Evolutionary conservation across 1,140 invertebrate species (phyloP).

Genomic region (Trichogramma pretiosum): DNA sequence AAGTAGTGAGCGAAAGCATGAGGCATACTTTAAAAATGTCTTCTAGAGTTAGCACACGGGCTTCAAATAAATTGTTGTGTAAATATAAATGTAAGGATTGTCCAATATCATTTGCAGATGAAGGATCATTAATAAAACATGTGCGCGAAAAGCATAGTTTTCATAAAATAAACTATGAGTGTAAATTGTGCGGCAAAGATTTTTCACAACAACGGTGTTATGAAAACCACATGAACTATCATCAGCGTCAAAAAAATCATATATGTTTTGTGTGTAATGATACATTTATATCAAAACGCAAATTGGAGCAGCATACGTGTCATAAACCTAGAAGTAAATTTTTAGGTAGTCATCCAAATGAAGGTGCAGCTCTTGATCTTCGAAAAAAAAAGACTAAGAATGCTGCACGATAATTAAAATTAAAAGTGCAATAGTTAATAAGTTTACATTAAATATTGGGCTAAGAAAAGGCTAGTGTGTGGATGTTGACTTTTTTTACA

Average conservation of each 20-base stretch:
- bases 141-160: conserved; percentile 14
- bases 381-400: conserved; percentile 12
- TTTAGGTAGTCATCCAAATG: too few relatives aligned
- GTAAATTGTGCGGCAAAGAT: conserved; percentile 16
- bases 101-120: conserved; percentile 3
- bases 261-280: conserved; percentile 16
- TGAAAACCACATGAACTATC: conserved; percentile 17
- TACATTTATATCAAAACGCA: conserved; percentile 14
- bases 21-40: conserved; percentile 11
- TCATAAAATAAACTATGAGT: conserved; percentile 12
- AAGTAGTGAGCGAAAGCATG: conserved; percentile 14
- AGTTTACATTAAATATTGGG: too few relatives aligned
- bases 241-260: conserved; percentile 13
- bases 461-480: conserved; percentile 20
- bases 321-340: conserved; percentile 6
- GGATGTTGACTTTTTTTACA: conserved; percentile 11
- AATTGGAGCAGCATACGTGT: conserved; percentile 16
- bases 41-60: conserved; percentile 4
- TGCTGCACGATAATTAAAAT: conserved; percentile 9
- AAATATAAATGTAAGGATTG: conserved; percentile 13
- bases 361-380: conserved; percentile 7
- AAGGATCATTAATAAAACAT: conserved; percentile 6
- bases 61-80: not conserved
- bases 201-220: conserved; percentile 9
- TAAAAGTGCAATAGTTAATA: too few relatives aligned